Evolutionary conservation across 1,140 invertebrate genomes (phyloP).

Genomic region (Belonocnema kinseyi): DNA sequence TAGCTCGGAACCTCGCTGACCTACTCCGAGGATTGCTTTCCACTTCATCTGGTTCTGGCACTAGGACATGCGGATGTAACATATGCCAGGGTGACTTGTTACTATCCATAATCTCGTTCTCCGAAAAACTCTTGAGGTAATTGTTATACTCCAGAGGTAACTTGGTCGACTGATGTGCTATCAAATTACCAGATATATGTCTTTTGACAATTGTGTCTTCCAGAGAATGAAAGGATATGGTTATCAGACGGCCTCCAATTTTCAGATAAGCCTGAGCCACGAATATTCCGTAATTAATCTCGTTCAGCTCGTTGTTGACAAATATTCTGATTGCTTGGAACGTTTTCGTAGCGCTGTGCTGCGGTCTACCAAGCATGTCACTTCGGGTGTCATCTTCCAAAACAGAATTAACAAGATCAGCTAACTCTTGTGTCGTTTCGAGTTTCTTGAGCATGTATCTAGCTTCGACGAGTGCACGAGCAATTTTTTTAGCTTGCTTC

Average conservation of each 20-base stretch:
- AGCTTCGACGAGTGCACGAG: conserved; percentile 91
- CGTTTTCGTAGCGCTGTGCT: conserved; percentile 92
- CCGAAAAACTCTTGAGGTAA: conserved; percentile 75
- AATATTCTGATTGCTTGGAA: conserved; percentile 97
- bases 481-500: conserved; percentile 90
- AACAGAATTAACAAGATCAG: conserved; percentile 83
- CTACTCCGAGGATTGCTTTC: conserved; percentile 87
- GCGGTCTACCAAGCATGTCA: conserved; percentile 85
- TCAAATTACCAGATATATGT: conserved; percentile 87
- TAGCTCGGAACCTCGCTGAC: conserved; percentile 92
- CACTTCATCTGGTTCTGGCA: conserved; percentile 85
- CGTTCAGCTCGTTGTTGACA: conserved; percentile 98
- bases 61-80: conserved; percentile 88
- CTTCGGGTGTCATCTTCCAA: conserved; percentile 60
- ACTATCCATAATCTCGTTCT: conserved; percentile 79
- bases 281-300: conserved; percentile 92
- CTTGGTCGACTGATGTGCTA: conserved; percentile 81
- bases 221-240: conserved; percentile 93
- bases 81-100: conserved; percentile 84
- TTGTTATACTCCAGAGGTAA: conserved; percentile 82
- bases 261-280: conserved; percentile 87
- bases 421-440: conserved; percentile 89
- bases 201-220: conserved; percentile 97
- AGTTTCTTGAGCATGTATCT: conserved; percentile 88
- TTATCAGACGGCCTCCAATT: conserved; percentile 85